Conservation (phyloP, 2,113 vertebrate genomes). For the Dermatemys mawii region DNA sequence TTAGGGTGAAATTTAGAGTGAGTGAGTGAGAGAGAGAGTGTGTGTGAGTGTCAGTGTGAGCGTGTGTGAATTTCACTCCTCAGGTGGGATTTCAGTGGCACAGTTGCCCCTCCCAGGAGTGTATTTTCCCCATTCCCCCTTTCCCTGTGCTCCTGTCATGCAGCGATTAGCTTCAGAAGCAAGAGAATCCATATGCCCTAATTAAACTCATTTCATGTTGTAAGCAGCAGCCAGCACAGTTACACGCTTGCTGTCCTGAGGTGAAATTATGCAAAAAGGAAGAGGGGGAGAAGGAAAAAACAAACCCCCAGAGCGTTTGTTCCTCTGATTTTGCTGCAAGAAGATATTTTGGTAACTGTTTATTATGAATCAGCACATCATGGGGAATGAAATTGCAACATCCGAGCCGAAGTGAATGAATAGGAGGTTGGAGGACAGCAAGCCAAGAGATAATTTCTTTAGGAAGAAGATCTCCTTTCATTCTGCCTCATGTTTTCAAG, state of each 20-base stretch:
- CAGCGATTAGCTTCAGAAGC: not conserved
- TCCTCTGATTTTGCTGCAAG: not conserved
- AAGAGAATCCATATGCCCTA: not conserved
- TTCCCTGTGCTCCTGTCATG: not conserved
- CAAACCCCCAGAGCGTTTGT: not conserved
- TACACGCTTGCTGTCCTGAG: not conserved
- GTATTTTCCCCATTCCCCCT: rapidly evolving
- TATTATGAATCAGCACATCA: not conserved
- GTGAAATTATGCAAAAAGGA: rapidly evolving
- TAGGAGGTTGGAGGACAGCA: not conserved
- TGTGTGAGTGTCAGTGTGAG: too few species aligned
- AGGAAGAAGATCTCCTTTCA: not conserved
- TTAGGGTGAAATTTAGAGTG: not conserved
- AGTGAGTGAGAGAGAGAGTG: too few species aligned
- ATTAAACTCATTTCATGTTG: not conserved
- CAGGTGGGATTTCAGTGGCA: not conserved
- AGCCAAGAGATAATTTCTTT: not conserved
- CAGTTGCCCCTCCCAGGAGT: not conserved
- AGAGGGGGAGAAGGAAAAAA: not conserved
- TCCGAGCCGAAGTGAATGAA: not conserved
- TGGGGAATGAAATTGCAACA: not conserved
- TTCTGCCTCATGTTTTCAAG: not conserved
- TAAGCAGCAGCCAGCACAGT: not conserved
- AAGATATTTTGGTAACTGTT: constrained; percentile 12
- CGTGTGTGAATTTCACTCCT: not conserved